Evolutionary conservation across 2,888 invertebrate genomes (phyloP), one percentile per base, ranked within the genome.

Genomic region (Drosophila neotestacea): DNA sequence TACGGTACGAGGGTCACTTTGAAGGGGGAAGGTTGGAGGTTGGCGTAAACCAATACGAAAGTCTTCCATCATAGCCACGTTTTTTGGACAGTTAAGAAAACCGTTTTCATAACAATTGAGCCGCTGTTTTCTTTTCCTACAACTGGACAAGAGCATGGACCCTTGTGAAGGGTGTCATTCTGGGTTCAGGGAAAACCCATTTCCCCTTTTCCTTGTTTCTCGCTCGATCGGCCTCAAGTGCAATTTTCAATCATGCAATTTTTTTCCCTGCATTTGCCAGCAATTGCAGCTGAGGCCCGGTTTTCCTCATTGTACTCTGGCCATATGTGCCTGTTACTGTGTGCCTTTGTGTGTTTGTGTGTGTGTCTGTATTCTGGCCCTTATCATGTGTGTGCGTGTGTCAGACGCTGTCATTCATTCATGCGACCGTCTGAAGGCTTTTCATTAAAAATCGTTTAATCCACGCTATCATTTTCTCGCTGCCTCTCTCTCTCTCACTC

Each of bases 391-490:
- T 27, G 69, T 64, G 68, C 55, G 70, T 66, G 63, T 80, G 83
- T 70, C 84, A 70, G 66, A 34, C 67, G 65, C 77, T 77, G 76
- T 81, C 81, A 81, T 85, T 81, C 81, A 81, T 87, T 72, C 75
- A 67, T 70, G 77, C 59, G 64, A 73, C 89, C 87, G 66, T 88
- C 88, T 86, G 85, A 86, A 82, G 89, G 85, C 82, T 82, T 90
- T 88, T 90, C 87, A 88, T 90, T 90, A 88, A 88, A 88, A 88
- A 88, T 90, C 89, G 90, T 90, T 88, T 88, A 88, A 88, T 88
- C 90, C 90, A 74, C 77, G 89, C 88, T 90, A 85, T 88, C 85
- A 79, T 89, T 89, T 85, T 86, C 70, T 68, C 73, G 56, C 44
- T 69, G 79, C 66, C 58, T 69, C 48, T 60, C 59, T 9, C 41